Evolutionary conservation across 2,113 vertebrate species (phyloP).

Genomic region (Dasyprocta punctata): DNA sequence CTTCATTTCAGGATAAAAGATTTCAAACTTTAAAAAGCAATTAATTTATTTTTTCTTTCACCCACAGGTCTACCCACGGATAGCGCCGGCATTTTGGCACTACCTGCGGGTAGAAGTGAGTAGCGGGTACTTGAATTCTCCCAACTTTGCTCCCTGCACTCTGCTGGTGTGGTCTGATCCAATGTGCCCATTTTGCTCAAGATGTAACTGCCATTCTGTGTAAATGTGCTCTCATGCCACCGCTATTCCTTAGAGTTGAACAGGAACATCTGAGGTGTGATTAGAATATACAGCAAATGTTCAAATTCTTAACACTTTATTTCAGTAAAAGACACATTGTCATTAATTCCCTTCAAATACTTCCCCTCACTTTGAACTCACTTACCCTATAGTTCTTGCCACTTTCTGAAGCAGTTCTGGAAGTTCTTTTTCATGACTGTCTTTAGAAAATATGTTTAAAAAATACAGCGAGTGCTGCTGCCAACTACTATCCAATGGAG

Average conservation of each 20-base stretch:
- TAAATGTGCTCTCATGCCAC: conserved; percentile 70
- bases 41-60: conserved; percentile 86
- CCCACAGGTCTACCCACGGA: conserved; percentile 88
- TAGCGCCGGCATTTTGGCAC: conserved; percentile 90
- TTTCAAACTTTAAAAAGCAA: conserved; percentile 78
- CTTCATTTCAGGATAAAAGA: conserved; percentile 58
- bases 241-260: conserved; percentile 67
- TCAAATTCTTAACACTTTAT: background rate
- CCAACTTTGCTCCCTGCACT: conserved; percentile 75
- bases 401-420: background rate
- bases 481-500: background rate
- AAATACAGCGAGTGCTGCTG: background rate
- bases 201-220: conserved; percentile 76
- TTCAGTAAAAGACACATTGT: background rate
- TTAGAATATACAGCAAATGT: background rate
- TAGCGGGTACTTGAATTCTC: conserved; percentile 84
- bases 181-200: conserved; percentile 72
- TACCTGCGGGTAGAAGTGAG: conserved; percentile 90
- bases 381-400: background rate
- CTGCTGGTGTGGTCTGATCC: conserved; percentile 70
- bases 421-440: background rate
- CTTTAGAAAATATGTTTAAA: background rate
- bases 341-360: background rate
- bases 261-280: conserved; percentile 40
- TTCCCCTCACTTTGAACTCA: background rate